Evolutionary conservation across 2,113 vertebrate genomes (phyloP), one percentile per base, ranked within the genome.

Genomic region (Gopherus evgoodei): DNA sequence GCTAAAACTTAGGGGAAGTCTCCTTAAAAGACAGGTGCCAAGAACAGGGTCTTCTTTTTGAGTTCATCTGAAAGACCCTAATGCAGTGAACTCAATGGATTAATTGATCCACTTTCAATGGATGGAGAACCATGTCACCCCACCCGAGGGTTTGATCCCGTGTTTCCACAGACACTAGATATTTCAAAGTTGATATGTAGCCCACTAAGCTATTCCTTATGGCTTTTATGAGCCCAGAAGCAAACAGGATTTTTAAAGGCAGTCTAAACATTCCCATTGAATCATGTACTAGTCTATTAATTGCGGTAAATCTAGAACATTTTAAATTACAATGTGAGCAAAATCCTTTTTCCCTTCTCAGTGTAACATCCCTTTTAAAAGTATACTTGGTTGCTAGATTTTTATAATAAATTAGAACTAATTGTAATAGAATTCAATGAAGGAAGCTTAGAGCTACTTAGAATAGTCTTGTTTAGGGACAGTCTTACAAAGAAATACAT

Each of bases 241-340:
- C 17, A 13, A 1, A 11, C 13, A 89, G 78, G 79, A 4, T 69
- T 81, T 65, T 1, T n/a, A 1, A 76, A 84, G 9, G 84, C 29
- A 62, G 0, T 3, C 72, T 62, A 54, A 54, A 1, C 50, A 29
- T 56, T 47, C 0, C 0, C 69, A 4, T 1, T 4, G 3, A 3
- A 93, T 84, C 31, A 5, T 0, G 0, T 35, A 11, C 35, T 65
- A 2, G 49, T 0, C 11, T 8, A 83, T 35, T 92, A 78, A 86
- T 38, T 47, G 49, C 53, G 8, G 6, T 31, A 75, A 76, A 24
- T 5, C 25, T 21, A 11, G 3, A 24, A 44, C 44, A 88, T 5
- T 44, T 81, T 5, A 0, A 25, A 82, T 91, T 1, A 35, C 49
- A 1, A 0, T 22, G 27, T 0, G 59, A 92, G 42, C 57, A 62